A percentile compares a stretch with the other conserved stretches of the same genome.
Conservation (phyloP, 2,113 vertebrate genomes). For the Sander lucioperca region DNA sequence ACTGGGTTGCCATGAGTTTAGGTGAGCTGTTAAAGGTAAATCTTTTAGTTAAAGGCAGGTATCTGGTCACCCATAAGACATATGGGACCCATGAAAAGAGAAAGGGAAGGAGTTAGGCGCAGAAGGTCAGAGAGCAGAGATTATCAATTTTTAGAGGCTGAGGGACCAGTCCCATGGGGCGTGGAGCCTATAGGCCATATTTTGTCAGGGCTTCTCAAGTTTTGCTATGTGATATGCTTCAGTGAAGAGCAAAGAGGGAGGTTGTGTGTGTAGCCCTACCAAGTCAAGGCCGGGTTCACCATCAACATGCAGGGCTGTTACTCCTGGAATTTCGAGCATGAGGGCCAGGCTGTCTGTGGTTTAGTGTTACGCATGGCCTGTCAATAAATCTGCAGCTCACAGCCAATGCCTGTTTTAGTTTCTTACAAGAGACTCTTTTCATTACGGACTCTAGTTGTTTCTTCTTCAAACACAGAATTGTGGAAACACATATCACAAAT, state of each 20-base stretch:
- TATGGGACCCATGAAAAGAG: constrained; percentile 32
- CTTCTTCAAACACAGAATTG: constrained; percentile 3
- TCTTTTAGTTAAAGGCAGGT: constrained; percentile 49
- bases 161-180: constrained; percentile 26
- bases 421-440: constrained; percentile 23
- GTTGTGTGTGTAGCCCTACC: constrained; percentile 10
- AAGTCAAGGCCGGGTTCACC: constrained; percentile 75
- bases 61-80: constrained; percentile 51
- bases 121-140: constrained; percentile 60
- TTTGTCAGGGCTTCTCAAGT: constrained; percentile 66
- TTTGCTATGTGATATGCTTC: constrained; percentile 57
- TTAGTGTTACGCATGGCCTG: constrained; percentile 71
- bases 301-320: constrained; percentile 64
- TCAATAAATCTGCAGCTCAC: constrained; percentile 62
- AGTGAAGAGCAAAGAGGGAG: constrained; percentile 36
- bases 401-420: constrained; percentile 44
- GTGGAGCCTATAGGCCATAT: constrained; percentile 46
- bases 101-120: not conserved
- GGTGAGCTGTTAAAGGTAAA: constrained; percentile 26
- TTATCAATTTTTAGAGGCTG: constrained; percentile 50
- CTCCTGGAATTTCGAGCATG: constrained; percentile 76
- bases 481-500: not conserved
- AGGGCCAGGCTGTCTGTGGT: constrained; percentile 64
- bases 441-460: constrained; percentile 24
- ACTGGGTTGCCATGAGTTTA: constrained; percentile 46